Evolutionary conservation across 2,888 invertebrate species (phyloP).

Genomic region (Drosophila engyochracea): DNA sequence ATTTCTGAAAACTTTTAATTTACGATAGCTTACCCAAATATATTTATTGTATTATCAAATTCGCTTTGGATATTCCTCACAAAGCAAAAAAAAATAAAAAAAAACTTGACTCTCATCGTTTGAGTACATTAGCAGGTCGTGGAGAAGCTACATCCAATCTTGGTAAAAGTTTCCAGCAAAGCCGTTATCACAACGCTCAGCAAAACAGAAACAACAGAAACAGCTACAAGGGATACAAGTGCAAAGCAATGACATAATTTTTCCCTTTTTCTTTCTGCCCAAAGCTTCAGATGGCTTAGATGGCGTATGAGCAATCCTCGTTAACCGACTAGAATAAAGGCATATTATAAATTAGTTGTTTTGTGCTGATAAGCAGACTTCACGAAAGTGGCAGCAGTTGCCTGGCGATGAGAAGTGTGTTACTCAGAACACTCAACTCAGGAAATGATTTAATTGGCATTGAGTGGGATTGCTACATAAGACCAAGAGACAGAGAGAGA

Average conservation of each 20-base stretch:
- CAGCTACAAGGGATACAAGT: constrained; percentile 10
- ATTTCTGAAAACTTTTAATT: not conserved
- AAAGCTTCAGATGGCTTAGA: constrained; percentile 23
- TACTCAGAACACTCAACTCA: constrained; percentile 61
- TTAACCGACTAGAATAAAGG: constrained; percentile 21
- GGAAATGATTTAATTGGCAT: constrained; percentile 66
- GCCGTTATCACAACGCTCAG: constrained; percentile 37
- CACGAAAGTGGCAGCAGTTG: constrained; percentile 4
- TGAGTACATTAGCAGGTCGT: constrained; percentile 28
- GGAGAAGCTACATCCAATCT: constrained; percentile 9
- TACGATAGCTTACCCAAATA: not conserved
- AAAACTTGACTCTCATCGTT: constrained; percentile 10
- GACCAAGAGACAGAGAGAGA: not conserved
- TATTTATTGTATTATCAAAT: constrained; percentile 7
- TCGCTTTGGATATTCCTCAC: not conserved
- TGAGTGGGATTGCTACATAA: constrained; percentile 26
- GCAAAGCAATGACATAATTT: constrained; percentile 68
- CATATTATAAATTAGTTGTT: constrained; percentile 70
- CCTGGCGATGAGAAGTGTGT: constrained; percentile 18
- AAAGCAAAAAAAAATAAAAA: not conserved
- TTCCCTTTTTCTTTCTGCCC: constrained; percentile 9
- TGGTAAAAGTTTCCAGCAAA: constrained; percentile 30
- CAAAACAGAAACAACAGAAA: constrained; percentile 11
- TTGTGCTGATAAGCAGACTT: constrained; percentile 65
- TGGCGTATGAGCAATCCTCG: constrained; percentile 53